These are phyloP conservation scores for Carcinoscorpius rotundicauda DNA, from an alignment of 1,140 invertebrate genomes.

Conservation along the genomic window DNA sequence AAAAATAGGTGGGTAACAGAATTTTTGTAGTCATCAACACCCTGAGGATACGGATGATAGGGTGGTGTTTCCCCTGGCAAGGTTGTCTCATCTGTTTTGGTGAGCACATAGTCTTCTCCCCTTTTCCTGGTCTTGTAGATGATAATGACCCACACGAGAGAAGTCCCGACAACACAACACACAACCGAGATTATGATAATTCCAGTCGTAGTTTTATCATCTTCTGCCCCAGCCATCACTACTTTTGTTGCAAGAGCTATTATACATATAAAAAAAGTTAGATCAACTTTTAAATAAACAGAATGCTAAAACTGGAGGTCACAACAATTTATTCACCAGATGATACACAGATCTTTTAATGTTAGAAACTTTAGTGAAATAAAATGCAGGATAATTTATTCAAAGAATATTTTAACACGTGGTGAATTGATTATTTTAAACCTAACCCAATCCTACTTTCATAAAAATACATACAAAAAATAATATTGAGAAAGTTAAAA, in stretches of 20 bases:
- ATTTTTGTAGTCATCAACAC: conserved; percentile 8
- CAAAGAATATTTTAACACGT: no score
- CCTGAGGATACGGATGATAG: conserved; percentile 5
- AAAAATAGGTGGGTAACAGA: conserved; percentile 11
- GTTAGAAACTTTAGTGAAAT: not conserved
- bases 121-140: conserved; percentile 71
- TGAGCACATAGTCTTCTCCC: conserved; percentile 13
- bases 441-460: no score
- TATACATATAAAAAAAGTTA: not conserved
- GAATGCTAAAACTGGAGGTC: conserved; percentile 2
- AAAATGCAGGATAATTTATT: no score
- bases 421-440: no score
- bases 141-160: conserved; percentile 79
- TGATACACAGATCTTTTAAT: conserved; percentile 7
- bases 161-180: conserved; percentile 76
- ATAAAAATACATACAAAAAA: no score
- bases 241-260: not conserved
- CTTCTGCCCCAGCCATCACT: conserved; percentile 28
- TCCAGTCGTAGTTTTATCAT: conserved; percentile 57
- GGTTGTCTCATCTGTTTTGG: not conserved
- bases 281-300: conserved; percentile 1
- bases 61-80: conserved; percentile 9
- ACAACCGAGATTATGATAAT: conserved; percentile 80
- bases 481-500: no score
- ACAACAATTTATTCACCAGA: not conserved